Conservation (phyloP, 2,888 invertebrate genomes). For the Malthinus flaveolus region DNA sequence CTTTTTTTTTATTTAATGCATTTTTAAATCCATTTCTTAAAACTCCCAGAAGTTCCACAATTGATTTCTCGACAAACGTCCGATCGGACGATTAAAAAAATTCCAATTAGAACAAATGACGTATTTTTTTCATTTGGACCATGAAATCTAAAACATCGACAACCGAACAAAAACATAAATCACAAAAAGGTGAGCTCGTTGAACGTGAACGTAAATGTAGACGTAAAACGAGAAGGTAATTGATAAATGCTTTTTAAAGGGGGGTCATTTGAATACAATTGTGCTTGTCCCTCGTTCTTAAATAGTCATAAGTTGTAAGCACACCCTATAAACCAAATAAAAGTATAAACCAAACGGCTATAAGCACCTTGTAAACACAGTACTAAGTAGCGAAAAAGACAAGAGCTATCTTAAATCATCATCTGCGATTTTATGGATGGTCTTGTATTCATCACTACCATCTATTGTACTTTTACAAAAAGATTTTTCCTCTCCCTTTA, state of each 20-base stretch:
- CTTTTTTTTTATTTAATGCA: too few species aligned
- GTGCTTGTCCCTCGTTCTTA: slow-evolving; percentile 23
- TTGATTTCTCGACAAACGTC: too few species aligned
- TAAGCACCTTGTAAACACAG: slow-evolving; percentile 53
- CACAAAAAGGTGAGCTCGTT: slow-evolving; percentile 9
- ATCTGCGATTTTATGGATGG: slow-evolving; percentile 55
- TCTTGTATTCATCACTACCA: slow-evolving; percentile 46
- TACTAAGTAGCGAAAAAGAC: slow-evolving; percentile 52
- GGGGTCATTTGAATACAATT: slow-evolving; percentile 46
- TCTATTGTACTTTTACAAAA: slow-evolving; percentile 41
- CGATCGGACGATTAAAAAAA: too few species aligned
- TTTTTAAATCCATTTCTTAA: too few species aligned
- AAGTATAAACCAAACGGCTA: slow-evolving; percentile 39
- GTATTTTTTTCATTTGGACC: too few species aligned
- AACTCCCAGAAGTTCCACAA: too few species aligned
- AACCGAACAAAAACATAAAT: slow-evolving; percentile 4
- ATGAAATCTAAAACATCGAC: not conserved
- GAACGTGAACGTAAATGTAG: slow-evolving; percentile 15
- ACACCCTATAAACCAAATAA: slow-evolving; percentile 34
- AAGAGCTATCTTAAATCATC: slow-evolving; percentile 55
- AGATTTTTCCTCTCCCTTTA: slow-evolving; percentile 36
- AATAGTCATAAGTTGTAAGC: slow-evolving; percentile 22
- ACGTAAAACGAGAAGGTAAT: slow-evolving; percentile 35
- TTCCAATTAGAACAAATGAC: too few species aligned
- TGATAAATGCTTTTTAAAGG: slow-evolving; percentile 38